phyloP scores from a whole-genome alignment of 2,797 vertebrate genomes.

The Arctocebus calabarensis region DNA sequence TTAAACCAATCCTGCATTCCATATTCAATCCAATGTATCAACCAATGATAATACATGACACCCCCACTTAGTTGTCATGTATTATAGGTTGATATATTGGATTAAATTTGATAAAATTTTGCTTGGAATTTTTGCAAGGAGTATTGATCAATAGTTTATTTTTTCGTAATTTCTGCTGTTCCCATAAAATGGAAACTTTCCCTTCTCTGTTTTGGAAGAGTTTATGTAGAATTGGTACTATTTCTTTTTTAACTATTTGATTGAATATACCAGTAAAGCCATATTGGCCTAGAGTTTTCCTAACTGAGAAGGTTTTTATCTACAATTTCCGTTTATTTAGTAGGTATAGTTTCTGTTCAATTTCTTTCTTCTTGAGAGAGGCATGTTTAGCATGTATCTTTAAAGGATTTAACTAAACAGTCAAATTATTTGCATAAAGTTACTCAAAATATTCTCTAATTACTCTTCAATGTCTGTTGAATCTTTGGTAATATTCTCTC shows the following conservation, averaged over 20 bases:
- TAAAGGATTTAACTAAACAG: not conserved
- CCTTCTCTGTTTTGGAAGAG: not conserved
- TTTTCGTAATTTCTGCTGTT: not conserved
- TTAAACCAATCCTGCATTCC: not conserved
- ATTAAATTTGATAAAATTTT: slow-evolving; percentile 29
- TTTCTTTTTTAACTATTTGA: slow-evolving; percentile 5
- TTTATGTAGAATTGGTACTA: slow-evolving; percentile 3
- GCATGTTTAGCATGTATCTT: not conserved
- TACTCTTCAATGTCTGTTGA: not conserved
- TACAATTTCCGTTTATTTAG: slow-evolving; percentile 1
- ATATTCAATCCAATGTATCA: too few species aligned
- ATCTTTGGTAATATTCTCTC: not conserved
- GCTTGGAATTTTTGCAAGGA: not conserved
- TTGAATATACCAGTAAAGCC: not conserved
- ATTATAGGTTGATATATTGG: not conserved
- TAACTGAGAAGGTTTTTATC: not conserved
- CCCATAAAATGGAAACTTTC: not conserved
- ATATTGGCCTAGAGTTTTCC: not conserved
- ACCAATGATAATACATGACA: not conserved
- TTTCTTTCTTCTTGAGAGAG: slow-evolving; percentile 27
- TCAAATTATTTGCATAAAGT: not conserved
- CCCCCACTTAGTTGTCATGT: not conserved
- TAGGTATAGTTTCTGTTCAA: not conserved
- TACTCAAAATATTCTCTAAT: not conserved
- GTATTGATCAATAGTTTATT: not conserved